Conservation (phyloP, 1,140 invertebrate species). For the Teleopsis dalmanni region DNA sequence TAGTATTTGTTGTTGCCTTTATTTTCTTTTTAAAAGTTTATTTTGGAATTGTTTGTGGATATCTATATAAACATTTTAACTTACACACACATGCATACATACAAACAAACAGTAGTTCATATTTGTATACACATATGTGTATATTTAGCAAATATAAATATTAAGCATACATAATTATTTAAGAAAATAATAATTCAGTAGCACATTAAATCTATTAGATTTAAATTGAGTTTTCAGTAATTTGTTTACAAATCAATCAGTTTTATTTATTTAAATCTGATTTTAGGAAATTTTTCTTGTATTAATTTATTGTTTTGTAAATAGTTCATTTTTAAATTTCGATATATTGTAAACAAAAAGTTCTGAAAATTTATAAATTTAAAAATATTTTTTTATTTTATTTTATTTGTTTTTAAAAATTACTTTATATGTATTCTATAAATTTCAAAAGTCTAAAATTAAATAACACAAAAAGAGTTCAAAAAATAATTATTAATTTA, state of each 20-base stretch:
- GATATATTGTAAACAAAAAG: background rate
- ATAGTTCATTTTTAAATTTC: background rate
- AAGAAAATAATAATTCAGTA: slow-evolving; percentile 25
- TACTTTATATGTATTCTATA: no score
- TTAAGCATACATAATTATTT: slow-evolving; percentile 41
- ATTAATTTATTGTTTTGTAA: background rate
- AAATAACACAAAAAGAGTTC: no score
- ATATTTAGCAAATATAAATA: slow-evolving; percentile 39
- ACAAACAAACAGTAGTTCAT: slow-evolving; percentile 14
- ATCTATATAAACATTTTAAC: background rate
- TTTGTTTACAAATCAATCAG: background rate
- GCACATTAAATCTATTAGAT: background rate
- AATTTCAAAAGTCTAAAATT: no score
- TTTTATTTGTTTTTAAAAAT: no score
- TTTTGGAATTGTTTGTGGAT: background rate
- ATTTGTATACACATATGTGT: no score
- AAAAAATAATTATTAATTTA: no score
- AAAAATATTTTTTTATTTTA: no score
- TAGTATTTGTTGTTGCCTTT: no score
- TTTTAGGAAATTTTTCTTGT: no score
- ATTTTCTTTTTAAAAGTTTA: no score
- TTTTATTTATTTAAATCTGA: no score
- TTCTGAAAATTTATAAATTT: no score
- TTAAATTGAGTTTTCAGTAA: background rate
- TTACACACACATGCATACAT: background rate